phyloP scores from a whole-genome alignment of 2,113 vertebrate species.

The Fukomys damarensis region DNA sequence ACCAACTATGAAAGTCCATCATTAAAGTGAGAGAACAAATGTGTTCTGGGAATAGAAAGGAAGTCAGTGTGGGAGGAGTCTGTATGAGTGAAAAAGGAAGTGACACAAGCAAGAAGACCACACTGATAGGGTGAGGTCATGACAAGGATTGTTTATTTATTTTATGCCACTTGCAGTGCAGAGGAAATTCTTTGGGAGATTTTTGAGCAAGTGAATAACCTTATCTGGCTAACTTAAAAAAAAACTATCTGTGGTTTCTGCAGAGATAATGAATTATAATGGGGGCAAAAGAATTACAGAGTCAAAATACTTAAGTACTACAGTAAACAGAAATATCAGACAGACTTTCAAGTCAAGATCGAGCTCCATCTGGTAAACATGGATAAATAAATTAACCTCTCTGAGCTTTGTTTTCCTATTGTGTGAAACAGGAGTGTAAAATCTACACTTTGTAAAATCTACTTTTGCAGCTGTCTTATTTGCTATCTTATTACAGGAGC shows the following conservation, averaged over 20 bases:
- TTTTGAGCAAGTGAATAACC: background rate
- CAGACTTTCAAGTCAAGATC: background rate
- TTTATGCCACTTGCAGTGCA: background rate
- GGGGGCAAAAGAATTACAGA: background rate
- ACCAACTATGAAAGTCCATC: background rate
- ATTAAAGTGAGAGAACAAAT: background rate
- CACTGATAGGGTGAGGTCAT: background rate
- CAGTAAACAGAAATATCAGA: background rate
- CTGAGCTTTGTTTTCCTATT: background rate
- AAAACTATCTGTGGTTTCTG: background rate
- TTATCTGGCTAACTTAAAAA: background rate
- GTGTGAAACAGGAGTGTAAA: background rate
- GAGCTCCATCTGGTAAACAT: background rate
- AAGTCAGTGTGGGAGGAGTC: background rate
- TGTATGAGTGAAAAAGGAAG: background rate
- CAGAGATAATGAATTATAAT: background rate
- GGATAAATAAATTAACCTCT: slow-evolving; percentile 8
- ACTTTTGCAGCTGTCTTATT: background rate
- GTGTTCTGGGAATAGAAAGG: background rate
- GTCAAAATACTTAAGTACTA: background rate
- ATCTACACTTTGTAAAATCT: background rate
- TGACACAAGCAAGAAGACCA: background rate
- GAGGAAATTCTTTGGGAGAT: background rate
- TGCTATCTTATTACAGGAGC: background rate
- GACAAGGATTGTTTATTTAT: background rate